Evolutionary conservation across 2,797 vertebrate genomes (phyloP), one percentile per base, ranked within the genome.

Genomic region (Myoxocephalus aenaeus): DNA sequence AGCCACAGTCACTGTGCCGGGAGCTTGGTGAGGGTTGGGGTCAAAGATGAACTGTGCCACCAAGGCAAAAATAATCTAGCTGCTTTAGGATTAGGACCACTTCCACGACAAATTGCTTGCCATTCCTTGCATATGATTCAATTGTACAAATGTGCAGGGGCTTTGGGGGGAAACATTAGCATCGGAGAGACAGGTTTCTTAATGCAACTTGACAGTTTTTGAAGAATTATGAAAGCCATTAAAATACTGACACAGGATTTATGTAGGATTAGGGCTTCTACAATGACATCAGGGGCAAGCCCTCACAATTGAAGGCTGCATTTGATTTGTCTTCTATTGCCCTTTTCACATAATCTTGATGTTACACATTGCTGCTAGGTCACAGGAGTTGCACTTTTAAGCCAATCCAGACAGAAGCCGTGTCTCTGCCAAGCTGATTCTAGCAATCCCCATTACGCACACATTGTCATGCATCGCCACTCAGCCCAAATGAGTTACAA

Each of bases 401-500:
- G 87, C 64, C 81, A 85, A 70, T 74, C 77, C 76, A 84, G 82
- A 83, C 82, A 57, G 38, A 85, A 70, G 44, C 64, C 0, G 0
- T 34, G 40, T 65, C 71, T 73, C 53, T 70, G 82, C 84, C 79
- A 77, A 77, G 70, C 68, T 5, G 57, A 82, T 86, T 79, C 75
- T 2, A 79, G 75, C 81, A 84, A 84, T 81, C 79, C 81, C 81
- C 64, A 81, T 84, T 83, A 85, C 50, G 29, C 81, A 78, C 79
- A 82, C 81, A 81, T 66, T 77, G 84, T 85, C 87, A 92, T 84
- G 87, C 84, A 68, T 80, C 72, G 1, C 11, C 25, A 76, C 87
- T 86, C 89, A 29, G 81, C 85, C 86, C 77, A 88, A 90, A 89
- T 90, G 87, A 91, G 84, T 83, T 87, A 76, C 84, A 92, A 87